phyloP scores from a whole-genome alignment of 2,888 invertebrate genomes.

The Salpingus planirostris region DNA sequence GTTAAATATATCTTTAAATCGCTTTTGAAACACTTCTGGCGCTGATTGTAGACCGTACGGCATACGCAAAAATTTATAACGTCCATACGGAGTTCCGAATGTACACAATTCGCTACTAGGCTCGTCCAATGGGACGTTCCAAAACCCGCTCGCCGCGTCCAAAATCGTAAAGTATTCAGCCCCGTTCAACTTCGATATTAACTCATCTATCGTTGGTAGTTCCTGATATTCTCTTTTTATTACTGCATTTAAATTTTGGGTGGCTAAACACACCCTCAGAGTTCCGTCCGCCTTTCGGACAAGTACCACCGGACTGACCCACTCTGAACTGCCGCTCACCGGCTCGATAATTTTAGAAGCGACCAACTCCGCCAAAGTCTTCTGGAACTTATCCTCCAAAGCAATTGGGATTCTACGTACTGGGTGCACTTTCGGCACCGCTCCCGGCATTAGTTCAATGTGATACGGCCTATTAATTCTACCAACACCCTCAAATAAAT shows the following conservation, averaged over 20 bases:
- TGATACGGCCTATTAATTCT: constrained; percentile 6
- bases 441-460: constrained; percentile 7
- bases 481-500: constrained; percentile 8
- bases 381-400: constrained; percentile 5
- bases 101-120: constrained; percentile 12
- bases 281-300: constrained; percentile 14
- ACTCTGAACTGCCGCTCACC: constrained; percentile 12
- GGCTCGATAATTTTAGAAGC: constrained; percentile 8
- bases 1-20: constrained; percentile 6
- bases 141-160: constrained; percentile 15
- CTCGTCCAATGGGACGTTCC: constrained; percentile 11
- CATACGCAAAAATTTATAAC: constrained; percentile 9
- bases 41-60: constrained; percentile 8
- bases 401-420: constrained; percentile 7
- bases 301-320: constrained; percentile 17
- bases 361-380: constrained; percentile 6
- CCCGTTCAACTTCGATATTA: constrained; percentile 10
- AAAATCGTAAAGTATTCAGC: constrained; percentile 11
- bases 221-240: constrained; percentile 9
- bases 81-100: constrained; percentile 12
- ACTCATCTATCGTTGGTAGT: constrained; percentile 13
- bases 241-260: constrained; percentile 14
- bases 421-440: constrained; percentile 6
- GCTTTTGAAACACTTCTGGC: constrained; percentile 9
- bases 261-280: constrained; percentile 17